phyloP scores from a whole-genome alignment of 2,888 invertebrate species.

The Helleia helle region DNA sequence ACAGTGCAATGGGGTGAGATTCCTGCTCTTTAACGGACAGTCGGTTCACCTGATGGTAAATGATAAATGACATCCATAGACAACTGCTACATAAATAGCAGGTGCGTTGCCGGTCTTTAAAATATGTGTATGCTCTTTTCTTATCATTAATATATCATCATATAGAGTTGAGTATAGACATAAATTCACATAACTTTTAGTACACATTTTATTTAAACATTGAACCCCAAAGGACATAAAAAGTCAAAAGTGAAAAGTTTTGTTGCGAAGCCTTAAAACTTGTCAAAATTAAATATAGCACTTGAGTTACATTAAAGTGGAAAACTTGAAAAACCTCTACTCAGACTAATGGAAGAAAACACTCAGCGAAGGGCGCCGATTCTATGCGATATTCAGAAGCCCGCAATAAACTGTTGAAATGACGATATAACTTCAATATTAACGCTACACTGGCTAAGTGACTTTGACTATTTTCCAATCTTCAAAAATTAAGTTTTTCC shows the following conservation, averaged over 20 bases:
- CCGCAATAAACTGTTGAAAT: slow-evolving; percentile 30
- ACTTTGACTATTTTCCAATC: no score
- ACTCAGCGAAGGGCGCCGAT: slow-evolving; percentile 31
- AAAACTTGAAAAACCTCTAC: slow-evolving; percentile 17
- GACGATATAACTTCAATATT: slow-evolving; percentile 19
- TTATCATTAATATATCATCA: no score
- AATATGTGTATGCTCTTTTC: no score
- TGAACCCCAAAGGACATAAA: background rate
- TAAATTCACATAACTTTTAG: no score
- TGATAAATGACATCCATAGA: no score
- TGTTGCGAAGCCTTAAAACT: background rate
- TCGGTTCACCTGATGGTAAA: no score
- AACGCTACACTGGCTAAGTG: slow-evolving; percentile 10
- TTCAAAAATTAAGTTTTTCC: no score
- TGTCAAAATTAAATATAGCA: slow-evolving; percentile 11
- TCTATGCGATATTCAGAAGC: slow-evolving; percentile 26
- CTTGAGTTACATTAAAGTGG: slow-evolving; percentile 20
- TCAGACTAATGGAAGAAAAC: slow-evolving; percentile 39
- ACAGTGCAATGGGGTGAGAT: no score
- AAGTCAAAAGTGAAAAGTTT: slow-evolving; percentile 1
- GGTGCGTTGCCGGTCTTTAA: no score
- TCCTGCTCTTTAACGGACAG: no score
- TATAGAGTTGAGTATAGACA: no score
- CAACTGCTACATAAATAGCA: no score
- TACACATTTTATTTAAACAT: background rate